A percentile compares a stretch with the other conserved stretches of the same genome.
Conservation (phyloP, 2,113 vertebrate genomes). For the Daphoenositta chrysoptera region DNA sequence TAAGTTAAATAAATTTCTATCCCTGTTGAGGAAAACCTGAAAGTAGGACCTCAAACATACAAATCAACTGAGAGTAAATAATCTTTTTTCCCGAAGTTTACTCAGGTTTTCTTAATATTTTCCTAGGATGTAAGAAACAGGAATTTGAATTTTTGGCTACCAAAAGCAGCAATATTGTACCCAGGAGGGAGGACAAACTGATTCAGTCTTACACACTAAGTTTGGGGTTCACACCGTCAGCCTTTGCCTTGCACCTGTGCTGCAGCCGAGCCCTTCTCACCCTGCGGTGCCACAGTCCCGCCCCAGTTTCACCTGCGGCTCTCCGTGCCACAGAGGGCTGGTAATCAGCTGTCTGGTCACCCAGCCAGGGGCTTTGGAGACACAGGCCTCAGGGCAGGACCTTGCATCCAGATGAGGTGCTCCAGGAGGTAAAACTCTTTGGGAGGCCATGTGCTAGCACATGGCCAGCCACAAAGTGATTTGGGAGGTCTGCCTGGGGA, state of each 20-base stretch:
- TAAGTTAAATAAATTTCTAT: background rate
- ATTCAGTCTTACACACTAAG: rapidly evolving
- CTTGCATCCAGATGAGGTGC: background rate
- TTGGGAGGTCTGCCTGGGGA: background rate
- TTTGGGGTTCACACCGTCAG: background rate
- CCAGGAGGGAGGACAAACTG: background rate
- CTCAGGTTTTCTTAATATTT: background rate
- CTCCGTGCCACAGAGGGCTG: background rate
- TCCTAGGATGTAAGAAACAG: background rate
- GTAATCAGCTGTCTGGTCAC: background rate
- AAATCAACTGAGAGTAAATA: background rate
- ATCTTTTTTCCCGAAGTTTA: background rate
- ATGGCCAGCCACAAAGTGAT: background rate
- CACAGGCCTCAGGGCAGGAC: background rate
- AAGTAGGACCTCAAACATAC: background rate
- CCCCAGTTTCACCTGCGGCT: background rate
- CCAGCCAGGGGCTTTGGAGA: background rate
- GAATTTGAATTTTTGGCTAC: background rate
- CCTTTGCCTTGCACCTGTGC: background rate
- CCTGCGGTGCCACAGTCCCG: rapidly evolving
- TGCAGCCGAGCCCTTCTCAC: background rate
- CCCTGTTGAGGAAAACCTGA: background rate
- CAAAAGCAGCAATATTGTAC: background rate
- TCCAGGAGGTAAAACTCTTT: background rate
- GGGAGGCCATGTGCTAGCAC: background rate